Evolutionary conservation across 2,797 vertebrate species (phyloP).

Genomic region (Lagodon rhomboides): DNA sequence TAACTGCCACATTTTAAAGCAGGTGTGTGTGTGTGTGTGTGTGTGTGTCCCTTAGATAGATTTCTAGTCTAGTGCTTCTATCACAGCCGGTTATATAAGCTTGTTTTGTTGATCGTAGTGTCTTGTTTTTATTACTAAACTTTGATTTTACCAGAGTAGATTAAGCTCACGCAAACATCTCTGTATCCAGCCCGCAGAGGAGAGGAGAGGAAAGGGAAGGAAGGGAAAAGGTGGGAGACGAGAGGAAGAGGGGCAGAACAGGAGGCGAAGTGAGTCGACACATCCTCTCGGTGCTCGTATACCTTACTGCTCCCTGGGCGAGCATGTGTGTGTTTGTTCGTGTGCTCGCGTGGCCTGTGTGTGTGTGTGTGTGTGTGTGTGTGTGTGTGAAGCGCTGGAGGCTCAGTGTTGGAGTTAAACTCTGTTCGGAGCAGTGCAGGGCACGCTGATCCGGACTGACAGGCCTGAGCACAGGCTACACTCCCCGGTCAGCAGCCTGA

Average conservation of each 20-base stretch:
- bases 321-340: slow-evolving; percentile 40
- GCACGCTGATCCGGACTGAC: slow-evolving; percentile 74
- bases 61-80: slow-evolving; percentile 15
- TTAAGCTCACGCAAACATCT: slow-evolving; percentile 13
- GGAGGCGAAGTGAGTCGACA: slow-evolving; percentile 38
- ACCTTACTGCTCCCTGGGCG: slow-evolving; percentile 57
- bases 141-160: slow-evolving; percentile 23
- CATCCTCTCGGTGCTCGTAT: slow-evolving; percentile 51
- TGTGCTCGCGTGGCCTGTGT: slow-evolving; percentile 40
- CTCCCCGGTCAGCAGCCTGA: slow-evolving; percentile 57
- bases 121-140: slow-evolving; percentile 19
- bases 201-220: neutral
- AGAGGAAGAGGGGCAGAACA: slow-evolving; percentile 40
- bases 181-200: neutral
- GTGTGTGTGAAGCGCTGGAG: slow-evolving; percentile 45
- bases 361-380: slow-evolving; percentile 37
- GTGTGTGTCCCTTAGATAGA: slow-evolving; percentile 22
- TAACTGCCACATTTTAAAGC: slow-evolving; percentile 20
- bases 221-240: neutral
- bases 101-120: slow-evolving; percentile 1
- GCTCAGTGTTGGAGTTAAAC: slow-evolving; percentile 71
- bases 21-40: slow-evolving; percentile 33
- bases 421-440: slow-evolving; percentile 62
- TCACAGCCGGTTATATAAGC: slow-evolving; percentile 35
- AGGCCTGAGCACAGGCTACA: slow-evolving; percentile 61